Base-by-base conservation (phyloP, 2,888 invertebrate genomes). In the Linnaemya vulpina region DNA sequence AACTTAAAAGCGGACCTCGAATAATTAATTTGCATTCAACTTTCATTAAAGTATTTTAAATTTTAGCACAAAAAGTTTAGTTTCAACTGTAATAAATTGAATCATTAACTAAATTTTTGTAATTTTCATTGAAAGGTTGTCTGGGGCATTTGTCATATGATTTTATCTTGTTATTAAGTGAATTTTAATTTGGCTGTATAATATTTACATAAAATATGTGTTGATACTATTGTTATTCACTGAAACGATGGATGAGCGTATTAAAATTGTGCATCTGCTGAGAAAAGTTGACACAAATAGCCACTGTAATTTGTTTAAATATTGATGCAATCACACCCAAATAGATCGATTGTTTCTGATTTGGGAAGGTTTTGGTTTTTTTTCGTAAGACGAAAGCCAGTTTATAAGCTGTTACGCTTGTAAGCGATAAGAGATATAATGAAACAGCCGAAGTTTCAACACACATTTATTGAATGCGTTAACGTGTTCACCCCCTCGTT, bases 181-280 rank as follows among this genome's bases (percentile, higher is more conserved):
- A 20, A 55, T 55, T 17, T 55, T 55, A 55, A 25, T 25, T 20
- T 55, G 15, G 13, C 15, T 15, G 25, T 25, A 25, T 10, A 51
- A 51, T 51, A 53, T 53, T 53, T 53, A 53, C 53, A 53, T 53
- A 53, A 53, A 53, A 53, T 55, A 55, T 55, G 25, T 25, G 25
- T 55, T 25, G 25, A 55, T 55, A 25, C 17, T 55, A 30, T 25
- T 55, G 55, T 25, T 25, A 55, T 25, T 55, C 25, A 25, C 7
- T 55, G 1, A 25, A 55, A 25, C 55, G 25, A 53, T 53, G 15
- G 7, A 22, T 22, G 22, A 17, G 17, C 5, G 1, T 22, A 53
- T 5, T 53, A 17, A 53, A 53, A 25, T 25, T 53, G 53, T 51
- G 11, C 11, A 17, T 22, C 22, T 20, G 15, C 15, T 25, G 55